phyloP scores from a whole-genome alignment of 2,113 vertebrate species.

The Heterotis niloticus region DNA sequence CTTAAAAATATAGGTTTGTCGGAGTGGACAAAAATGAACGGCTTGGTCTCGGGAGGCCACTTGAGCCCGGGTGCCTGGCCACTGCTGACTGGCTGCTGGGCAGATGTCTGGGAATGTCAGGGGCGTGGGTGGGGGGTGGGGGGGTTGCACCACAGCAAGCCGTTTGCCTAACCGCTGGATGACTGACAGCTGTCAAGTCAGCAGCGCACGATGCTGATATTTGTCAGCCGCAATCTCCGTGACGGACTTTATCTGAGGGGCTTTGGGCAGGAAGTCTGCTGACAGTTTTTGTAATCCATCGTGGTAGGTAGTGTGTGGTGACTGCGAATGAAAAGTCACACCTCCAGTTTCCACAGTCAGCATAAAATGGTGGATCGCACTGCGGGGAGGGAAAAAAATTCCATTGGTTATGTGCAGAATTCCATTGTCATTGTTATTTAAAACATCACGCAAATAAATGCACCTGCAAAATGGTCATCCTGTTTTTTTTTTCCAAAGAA shows the following conservation, averaged over 20 bases:
- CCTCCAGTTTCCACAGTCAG: neutral
- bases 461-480: too few relatives aligned
- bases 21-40: too few relatives aligned
- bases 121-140: neutral
- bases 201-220: conserved; percentile 54
- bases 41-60: too few relatives aligned
- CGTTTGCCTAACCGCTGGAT: conserved; percentile 16
- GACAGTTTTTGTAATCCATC: neutral
- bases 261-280: conserved; percentile 29
- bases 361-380: neutral
- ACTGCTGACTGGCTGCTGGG: neutral
- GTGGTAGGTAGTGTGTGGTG: too few relatives aligned
- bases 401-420: too few relatives aligned
- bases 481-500: too few relatives aligned
- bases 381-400: conserved; percentile 37
- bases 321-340: neutral
- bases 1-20: too few relatives aligned
- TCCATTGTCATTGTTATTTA: too few relatives aligned
- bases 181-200: conserved; percentile 69
- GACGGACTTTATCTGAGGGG: conserved; percentile 56
- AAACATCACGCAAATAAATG: too few relatives aligned
- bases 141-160: neutral
- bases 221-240: conserved; percentile 60
- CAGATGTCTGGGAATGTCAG: neutral
- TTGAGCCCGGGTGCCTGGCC: too few relatives aligned